Evolutionary conservation across 2,797 vertebrate species (phyloP), one percentile per base, ranked within the genome.

Genomic region (Tinamus major): DNA sequence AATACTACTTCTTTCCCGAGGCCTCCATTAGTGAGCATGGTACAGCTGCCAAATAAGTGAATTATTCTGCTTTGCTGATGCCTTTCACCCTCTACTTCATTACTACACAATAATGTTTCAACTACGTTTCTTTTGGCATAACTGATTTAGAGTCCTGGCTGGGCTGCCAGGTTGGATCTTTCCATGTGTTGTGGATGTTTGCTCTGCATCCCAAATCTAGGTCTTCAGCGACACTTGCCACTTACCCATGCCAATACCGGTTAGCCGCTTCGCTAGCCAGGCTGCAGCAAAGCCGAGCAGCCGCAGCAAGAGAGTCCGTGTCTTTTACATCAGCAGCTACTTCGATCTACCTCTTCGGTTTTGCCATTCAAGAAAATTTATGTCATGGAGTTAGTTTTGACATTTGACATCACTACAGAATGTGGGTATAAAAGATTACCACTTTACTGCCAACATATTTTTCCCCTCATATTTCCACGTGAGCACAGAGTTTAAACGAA

Each of bases 201-300:
- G 56, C 84, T 92, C 75, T 91, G n/a, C 79, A 79, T 88, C 92
- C 80, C 92, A 82, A 96, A 96, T 96, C 80, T 95, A 94, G 94
- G 94, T 94, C 94, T 95, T 94, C 94, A 85, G 93, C 53, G 3
- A 94, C 94, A 94, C 96, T 96, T 94, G 83, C 93, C 91, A 84
- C 94, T 96, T 95, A 88, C 35, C 53, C 90, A 79, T 89, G 96
- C 94, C 96, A 96, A 85, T 94, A 94, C 79, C 85, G 74, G 81
- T 96, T 94, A 96, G 85, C 78, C 20, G 86, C 96, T 94, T 93
- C 86, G 79, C 88, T 95, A 62, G 80, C 64, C 96, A 61, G 86
- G 56, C 1, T 11, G 88, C 55, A 93, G 84, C 29, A 44, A 14
- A 82, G 94, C 95, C 90, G 92, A 82, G 90, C 80, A 94, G 78